Conservation (phyloP, 2,797 vertebrate genomes). For the Anabacerthia variegaticeps region DNA sequence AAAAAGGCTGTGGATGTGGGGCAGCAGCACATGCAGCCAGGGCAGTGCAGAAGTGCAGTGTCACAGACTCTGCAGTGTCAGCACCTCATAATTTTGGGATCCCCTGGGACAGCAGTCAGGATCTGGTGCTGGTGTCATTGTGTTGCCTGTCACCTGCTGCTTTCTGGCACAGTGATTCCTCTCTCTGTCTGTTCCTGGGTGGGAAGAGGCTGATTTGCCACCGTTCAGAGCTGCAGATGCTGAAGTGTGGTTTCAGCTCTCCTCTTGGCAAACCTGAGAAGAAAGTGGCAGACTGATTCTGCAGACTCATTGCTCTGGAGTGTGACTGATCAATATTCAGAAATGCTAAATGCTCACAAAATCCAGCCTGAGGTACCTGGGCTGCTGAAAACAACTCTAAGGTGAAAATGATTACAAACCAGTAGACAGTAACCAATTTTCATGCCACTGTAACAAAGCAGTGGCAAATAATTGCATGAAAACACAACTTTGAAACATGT, state of each 20-base stretch:
- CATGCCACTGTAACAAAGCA: neutral
- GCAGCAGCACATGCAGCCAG: rapidly evolving
- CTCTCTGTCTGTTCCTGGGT: rapidly evolving
- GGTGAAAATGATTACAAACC: neutral
- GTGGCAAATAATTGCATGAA: constrained; percentile 22
- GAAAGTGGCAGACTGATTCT: neutral
- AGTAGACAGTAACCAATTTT: constrained; percentile 8
- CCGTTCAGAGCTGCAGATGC: neutral
- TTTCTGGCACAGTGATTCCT: neutral
- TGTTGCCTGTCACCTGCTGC: neutral
- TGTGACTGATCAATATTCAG: neutral
- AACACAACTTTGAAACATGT: neutral
- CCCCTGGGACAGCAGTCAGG: too few species aligned
- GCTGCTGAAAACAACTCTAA: neutral
- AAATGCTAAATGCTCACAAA: neutral
- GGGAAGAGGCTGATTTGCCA: neutral
- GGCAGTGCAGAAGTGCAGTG: rapidly evolving
- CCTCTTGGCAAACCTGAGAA: neutral
- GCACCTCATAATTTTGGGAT: neutral
- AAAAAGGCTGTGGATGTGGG: neutral
- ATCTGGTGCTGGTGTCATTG: rapidly evolving
- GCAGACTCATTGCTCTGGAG: neutral
- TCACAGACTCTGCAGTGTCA: neutral
- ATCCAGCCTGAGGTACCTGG: neutral
- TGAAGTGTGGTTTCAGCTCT: neutral